Evolutionary conservation across 2,888 invertebrate genomes (phyloP), one percentile per base, ranked within the genome.

Genomic region (Clitarchus hookeri): DNA sequence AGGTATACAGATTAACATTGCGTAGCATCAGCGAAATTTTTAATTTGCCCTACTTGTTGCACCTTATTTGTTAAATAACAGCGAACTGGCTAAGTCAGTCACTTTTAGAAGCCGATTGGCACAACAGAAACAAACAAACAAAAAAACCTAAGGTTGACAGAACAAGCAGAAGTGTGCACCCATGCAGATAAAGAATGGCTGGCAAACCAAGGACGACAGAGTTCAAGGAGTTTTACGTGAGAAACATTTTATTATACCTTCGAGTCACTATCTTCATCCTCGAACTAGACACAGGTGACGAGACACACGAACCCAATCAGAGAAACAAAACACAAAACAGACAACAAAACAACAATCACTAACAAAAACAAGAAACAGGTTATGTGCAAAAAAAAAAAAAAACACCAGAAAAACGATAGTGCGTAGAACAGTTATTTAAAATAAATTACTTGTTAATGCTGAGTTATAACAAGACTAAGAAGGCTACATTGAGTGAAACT

Each of bases 251-350:
- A n/a, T 27, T 80, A 84, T 88, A 89, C 89, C 89, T 89, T 89
- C 8, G 88, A 87, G 23, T 89, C 89, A 88, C 88, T 88, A 85
- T 89, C 89, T 84, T 89, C 89, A 88, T 87, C 89, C 88, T 86
- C 89, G 86, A 77, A 88, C 88, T 77, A 87, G 87, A 84, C 88
- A 87, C 65, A 82, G 82, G 44, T 82, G 82, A 80, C 53, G 44
- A 86, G 78, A 88, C 87, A 85, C 27, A 48, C 78, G 84, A 84
- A 87, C 78, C 88, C 44, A 87, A 84, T 85, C 85, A 87, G 85
- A 83, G 83, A 86, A 84, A 87, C 77, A 86, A 86, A 77, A 83
- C 16, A 79, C n/a, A 79, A 79, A 79, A 27, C 27, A 86, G 25
- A 84, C 53, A 86, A 36, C 82, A 82, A 86, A 48, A 84, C 77